phyloP scores from a whole-genome alignment of 2,113 vertebrate species.

The Pseudorasbora parva region DNA sequence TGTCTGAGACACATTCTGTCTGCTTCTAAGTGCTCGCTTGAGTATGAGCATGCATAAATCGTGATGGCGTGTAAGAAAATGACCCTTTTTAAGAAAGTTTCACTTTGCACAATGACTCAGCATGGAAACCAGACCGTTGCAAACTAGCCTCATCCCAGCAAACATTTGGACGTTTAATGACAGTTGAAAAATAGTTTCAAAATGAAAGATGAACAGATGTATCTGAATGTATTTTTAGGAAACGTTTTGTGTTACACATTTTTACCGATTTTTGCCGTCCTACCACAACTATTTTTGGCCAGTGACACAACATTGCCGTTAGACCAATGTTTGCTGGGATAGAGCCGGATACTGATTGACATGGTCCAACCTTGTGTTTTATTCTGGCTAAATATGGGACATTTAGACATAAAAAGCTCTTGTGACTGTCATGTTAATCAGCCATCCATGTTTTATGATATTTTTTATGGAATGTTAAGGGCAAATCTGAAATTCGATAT shows the following conservation, averaged over 20 bases:
- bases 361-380: neutral
- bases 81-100: neutral
- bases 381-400: neutral
- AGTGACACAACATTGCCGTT: too few species aligned
- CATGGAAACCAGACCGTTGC: constrained; percentile 1
- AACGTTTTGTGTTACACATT: too few species aligned
- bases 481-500: neutral
- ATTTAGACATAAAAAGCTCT: neutral
- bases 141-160: too few species aligned
- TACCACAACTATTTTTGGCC: too few species aligned
- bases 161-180: too few species aligned
- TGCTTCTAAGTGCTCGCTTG: neutral
- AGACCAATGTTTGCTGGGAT: too few species aligned
- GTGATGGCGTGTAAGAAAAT: neutral
- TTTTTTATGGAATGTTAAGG: neutral
- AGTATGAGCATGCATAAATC: neutral
- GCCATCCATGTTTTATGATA: neutral
- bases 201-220: too few species aligned
- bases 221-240: too few species aligned
- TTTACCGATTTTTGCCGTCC: too few species aligned
- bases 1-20: constrained; percentile 26
- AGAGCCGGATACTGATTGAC: neutral
- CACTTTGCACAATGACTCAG: constrained; percentile 2
- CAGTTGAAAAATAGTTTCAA: too few species aligned
- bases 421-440: neutral